Conservation (phyloP, 1,140 invertebrate species). For the Danaus melanippus region DNA sequence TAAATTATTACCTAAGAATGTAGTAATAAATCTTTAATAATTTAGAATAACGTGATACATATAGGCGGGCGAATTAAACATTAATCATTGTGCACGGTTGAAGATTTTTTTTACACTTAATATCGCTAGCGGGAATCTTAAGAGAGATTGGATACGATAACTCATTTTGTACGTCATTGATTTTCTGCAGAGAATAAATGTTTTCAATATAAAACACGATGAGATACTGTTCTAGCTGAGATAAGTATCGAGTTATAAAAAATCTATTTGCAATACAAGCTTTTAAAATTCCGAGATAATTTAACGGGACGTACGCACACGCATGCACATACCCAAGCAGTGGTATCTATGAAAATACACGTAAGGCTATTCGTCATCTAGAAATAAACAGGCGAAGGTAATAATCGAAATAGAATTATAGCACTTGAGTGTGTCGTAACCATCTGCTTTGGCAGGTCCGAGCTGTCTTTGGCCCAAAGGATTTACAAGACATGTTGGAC, state of each 20-base stretch:
- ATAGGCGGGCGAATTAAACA: too few species aligned
- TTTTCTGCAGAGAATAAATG: too few species aligned
- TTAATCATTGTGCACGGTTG: too few species aligned
- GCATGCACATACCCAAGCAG: constrained; percentile 44
- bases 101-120: too few species aligned
- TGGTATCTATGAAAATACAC: constrained; percentile 27
- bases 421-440: constrained; percentile 61
- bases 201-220: constrained; percentile 12
- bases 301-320: constrained; percentile 44
- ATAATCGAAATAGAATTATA: constrained; percentile 70
- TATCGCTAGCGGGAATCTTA: too few species aligned
- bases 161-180: too few species aligned
- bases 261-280: constrained; percentile 43
- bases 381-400: constrained; percentile 68
- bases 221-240: constrained; percentile 11
- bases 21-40: constrained; percentile 7
- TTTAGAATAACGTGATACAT: too few species aligned
- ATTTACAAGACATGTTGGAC: constrained; percentile 30
- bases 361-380: constrained; percentile 62
- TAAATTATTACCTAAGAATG: too few species aligned
- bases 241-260: constrained; percentile 22
- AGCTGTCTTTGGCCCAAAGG: constrained; percentile 37
- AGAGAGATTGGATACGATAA: too few species aligned
- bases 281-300: constrained; percentile 71
- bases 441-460: constrained; percentile 56